Base-by-base conservation (phyloP, 30 jellyfish, hydroid and myxozoan species). In the Kudoa iwatai region DNA sequence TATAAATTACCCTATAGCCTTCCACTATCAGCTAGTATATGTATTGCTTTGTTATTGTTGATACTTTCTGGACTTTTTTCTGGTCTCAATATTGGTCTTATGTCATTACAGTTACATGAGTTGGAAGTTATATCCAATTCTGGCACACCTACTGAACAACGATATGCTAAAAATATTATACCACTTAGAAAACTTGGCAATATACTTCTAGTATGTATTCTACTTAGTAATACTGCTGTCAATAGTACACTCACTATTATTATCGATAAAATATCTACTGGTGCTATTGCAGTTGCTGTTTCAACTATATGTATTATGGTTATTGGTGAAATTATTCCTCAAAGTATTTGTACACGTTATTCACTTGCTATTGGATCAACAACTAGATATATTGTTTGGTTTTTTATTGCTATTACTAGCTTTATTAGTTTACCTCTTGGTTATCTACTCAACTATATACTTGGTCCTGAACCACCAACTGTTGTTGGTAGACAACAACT, bases 271-370 rank as follows among this genome's bases (percentile, higher is more conserved):
- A 45, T 74, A n/a, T 59, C 94, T 4, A 52, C 87, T 55, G 94
- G 94, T 3, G 34, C 57, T 17, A 83, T 74, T 19, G 94, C 94
- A 0, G 84, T 74, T 20, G 46, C 64, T 39, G 87, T 85, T 11
- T 60, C 94, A 19, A 74, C 94, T 10, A 59, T 68, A 1, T 87
- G 84, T 22, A 74, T 74, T 52, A 87, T 74, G 25, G 38, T 74
- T 3, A 50, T 74, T 46, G 94, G 94, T 14, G 94, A 74, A 50
- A 62, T 74, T 17, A 64, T 74, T 4, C 94, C 94, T 12, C 94
- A 74, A 60, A 74, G 94, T 51, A 74, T 74, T 20, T 74, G 94
- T 48, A 56, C 94, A 6, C 74, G 94, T 17, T 63, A 54, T 45
- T 87, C 87, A 1, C 69, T 74, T 9, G 88, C 88, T 15, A 71